Percentiles rank a stretch among this genome's conserved stretches.
Conservation (phyloP, 1,140 invertebrate genomes). For the Drosophila melanica region DNA sequence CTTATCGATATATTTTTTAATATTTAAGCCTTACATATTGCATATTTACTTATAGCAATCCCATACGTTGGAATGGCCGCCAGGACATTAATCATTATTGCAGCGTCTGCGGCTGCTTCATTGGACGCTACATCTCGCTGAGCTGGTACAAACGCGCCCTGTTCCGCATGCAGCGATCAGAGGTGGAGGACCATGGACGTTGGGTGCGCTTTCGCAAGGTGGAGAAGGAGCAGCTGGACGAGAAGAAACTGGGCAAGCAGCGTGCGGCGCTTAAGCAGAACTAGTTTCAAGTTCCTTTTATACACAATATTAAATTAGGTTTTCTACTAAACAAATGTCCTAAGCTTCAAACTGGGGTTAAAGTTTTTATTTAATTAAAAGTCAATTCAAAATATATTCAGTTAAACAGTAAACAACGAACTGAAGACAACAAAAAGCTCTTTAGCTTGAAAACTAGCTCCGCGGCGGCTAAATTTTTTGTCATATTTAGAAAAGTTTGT, state of each 20-base stretch:
- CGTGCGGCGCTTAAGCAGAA: constrained; percentile 37
- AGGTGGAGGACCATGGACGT: constrained; percentile 66
- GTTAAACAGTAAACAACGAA: background rate
- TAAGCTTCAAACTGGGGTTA: no score
- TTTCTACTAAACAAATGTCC: background rate
- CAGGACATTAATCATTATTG: constrained; percentile 80
- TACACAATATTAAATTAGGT: background rate
- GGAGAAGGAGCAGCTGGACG: constrained; percentile 72
- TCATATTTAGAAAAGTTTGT: no score
- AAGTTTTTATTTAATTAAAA: background rate
- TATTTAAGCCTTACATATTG: no score
- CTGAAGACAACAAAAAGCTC: no score
- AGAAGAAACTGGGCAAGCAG: constrained; percentile 63
- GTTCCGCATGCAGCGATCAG: constrained; percentile 70
- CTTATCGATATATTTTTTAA: no score
- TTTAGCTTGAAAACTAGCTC: no score
- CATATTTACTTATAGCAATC: constrained; percentile 47
- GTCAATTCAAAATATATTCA: background rate
- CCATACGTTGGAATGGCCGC: constrained; percentile 68
- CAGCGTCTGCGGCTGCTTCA: constrained; percentile 74
- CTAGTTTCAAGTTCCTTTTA: background rate
- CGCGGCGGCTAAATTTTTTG: no score
- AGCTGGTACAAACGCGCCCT: constrained; percentile 78
- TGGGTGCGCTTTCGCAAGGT: constrained; percentile 67
- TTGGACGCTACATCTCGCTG: constrained; percentile 73